phyloP scores from a whole-genome alignment of 2,888 invertebrate genomes.

The Aricia artaxerxes region DNA sequence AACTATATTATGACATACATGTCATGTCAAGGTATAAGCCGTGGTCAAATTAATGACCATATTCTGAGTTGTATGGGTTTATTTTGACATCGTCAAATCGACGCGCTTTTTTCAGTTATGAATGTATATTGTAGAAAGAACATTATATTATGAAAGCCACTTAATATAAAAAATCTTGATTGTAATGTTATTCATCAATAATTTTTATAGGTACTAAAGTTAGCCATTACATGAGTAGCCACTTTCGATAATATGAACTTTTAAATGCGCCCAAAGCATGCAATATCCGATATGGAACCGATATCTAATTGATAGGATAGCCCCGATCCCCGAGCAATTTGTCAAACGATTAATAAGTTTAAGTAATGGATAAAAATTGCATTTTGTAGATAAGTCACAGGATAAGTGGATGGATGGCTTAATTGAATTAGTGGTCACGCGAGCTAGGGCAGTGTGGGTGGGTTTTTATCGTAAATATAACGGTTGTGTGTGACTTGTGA shows the following conservation, averaged over 20 bases:
- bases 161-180: too few relatives aligned
- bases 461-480: not conserved
- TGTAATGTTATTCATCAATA: too few relatives aligned
- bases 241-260: not conserved
- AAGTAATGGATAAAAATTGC: slow-evolving; percentile 47
- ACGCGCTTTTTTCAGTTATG: too few relatives aligned
- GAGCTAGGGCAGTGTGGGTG: slow-evolving; percentile 31
- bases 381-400: slow-evolving; percentile 53
- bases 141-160: too few relatives aligned
- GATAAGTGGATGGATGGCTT: slow-evolving; percentile 59
- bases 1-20: too few relatives aligned
- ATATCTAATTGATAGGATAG: slow-evolving; percentile 21
- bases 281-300: slow-evolving; percentile 8
- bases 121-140: too few relatives aligned
- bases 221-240: not conserved
- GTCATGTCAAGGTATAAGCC: too few relatives aligned
- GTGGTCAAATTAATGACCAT: too few relatives aligned
- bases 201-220: not conserved
- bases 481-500: not conserved
- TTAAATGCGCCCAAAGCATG: slow-evolving; percentile 16
- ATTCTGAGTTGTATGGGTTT: too few relatives aligned
- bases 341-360: slow-evolving; percentile 47
- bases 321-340: slow-evolving; percentile 43
- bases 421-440: slow-evolving; percentile 63
- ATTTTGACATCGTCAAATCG: too few relatives aligned